Conservation (phyloP, 2,113 vertebrate genomes). For the Chloropsis cyanopogon region DNA sequence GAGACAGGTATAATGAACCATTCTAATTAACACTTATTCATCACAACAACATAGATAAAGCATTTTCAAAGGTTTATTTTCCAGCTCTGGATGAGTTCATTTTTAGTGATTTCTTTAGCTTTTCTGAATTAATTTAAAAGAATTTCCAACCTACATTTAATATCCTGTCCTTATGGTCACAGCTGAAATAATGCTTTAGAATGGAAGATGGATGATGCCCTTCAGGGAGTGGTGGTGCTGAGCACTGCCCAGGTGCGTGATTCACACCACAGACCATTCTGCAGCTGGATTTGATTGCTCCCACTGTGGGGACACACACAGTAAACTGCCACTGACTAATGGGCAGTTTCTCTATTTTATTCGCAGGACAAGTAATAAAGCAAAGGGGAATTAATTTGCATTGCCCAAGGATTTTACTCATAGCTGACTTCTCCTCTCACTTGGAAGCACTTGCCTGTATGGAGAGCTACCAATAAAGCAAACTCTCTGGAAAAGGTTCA, state of each 20-base stretch:
- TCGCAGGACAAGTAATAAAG: background rate
- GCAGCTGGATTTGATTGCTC: background rate
- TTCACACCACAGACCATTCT: background rate
- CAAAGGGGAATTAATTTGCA: background rate
- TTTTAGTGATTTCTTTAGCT: constrained; percentile 37
- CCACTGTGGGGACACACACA: background rate
- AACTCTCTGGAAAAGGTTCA: background rate
- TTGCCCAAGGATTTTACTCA: background rate
- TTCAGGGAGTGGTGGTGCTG: background rate
- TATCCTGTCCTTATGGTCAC: background rate
- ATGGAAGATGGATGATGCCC: background rate
- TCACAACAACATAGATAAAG: constrained; percentile 3
- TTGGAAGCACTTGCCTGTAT: background rate
- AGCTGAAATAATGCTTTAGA: background rate
- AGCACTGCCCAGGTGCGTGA: background rate
- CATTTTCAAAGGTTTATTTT: constrained; percentile 53
- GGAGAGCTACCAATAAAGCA: background rate
- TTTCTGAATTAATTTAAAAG: constrained; percentile 54
- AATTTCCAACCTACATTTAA: background rate
- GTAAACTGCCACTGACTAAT: background rate
- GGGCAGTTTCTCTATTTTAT: background rate
- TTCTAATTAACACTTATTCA: constrained; percentile 8
- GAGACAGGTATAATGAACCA: background rate
- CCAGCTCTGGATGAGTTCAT: background rate
- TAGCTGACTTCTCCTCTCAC: background rate